Base-by-base conservation (phyloP, 2,113 vertebrate genomes). In the Hemicordylus capensis region DNA sequence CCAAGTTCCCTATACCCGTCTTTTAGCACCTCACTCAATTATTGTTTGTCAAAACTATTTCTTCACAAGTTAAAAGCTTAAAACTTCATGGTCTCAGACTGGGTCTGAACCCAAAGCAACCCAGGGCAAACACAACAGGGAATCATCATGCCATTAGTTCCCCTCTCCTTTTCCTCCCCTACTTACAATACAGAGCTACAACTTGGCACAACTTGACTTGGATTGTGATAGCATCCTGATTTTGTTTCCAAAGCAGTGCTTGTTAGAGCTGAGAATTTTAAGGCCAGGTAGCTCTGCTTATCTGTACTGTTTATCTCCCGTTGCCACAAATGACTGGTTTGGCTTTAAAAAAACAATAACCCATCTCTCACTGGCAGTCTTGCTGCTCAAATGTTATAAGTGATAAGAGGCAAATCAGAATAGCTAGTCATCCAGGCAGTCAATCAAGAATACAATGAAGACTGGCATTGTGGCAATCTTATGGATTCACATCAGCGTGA, bases 371-470 rank as follows among this genome's bases (percentile, higher is more conserved):
- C 37, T 91, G 83, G 54, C 81, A 88, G 28, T 85, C 87, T 85
- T 79, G 44, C 37, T 73, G 51, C 79, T 90, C 63, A 79, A 91
- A 81, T 84, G 28, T 87, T 92, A 79, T 80, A 88, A 87, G 34
- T 85, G 39, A 42, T 64, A 85, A 89, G 61, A 87, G 39, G 39
- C 2, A 10, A 90, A 90, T 76, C 88, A 88, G 83, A 56, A 83
- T 67, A 91, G 87, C 90, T 92, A 93, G 87, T 91, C 93, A 91
- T 77, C 76, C 83, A 94, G 91, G 88, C 90, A 91, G 84, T 89
- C 91, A 91, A 86, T 89, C 91, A 93, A 81, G 88, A 80, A 89
- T 87, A 91, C 66, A 81, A 86, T 66, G 77, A 92, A 92, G 85
- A 93, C 67, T 87, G 22, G 79, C 66, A 74, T 39, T 67, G 63